Conservation (phyloP, 2,113 vertebrate genomes). For the Dicerorhinus sumatrensis region DNA sequence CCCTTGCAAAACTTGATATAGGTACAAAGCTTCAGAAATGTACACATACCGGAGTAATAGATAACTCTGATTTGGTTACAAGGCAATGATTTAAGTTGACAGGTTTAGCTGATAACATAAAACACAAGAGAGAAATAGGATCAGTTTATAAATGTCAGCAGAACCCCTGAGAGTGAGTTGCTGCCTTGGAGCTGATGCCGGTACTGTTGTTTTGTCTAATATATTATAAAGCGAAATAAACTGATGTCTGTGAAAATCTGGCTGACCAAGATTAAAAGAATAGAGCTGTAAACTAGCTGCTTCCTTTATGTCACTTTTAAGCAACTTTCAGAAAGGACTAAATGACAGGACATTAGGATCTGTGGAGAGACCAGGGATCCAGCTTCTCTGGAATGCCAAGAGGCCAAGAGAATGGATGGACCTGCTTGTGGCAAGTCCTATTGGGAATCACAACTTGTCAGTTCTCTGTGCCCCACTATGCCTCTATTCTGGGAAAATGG, state of each 20-base stretch:
- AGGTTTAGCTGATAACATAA: conserved; percentile 88
- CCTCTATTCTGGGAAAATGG: conserved; percentile 29
- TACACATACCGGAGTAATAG: conserved; percentile 82
- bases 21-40: conserved; percentile 78
- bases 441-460: conserved; percentile 40
- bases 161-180: conserved; percentile 82
- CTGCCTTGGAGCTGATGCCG: conserved; percentile 69
- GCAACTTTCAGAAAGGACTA: conserved; percentile 66
- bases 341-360: conserved; percentile 55
- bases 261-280: conserved; percentile 87
- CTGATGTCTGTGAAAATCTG: conserved; percentile 84
- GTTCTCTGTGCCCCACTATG: not conserved
- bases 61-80: conserved; percentile 87
- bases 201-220: conserved; percentile 82
- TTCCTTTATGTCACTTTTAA: conserved; percentile 71
- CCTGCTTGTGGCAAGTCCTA: not conserved
- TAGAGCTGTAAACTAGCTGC: conserved; percentile 83
- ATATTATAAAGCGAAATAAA: conserved; percentile 84
- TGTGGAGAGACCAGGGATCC: conserved; percentile 15
- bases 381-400: conserved; percentile 24
- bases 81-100: conserved; percentile 88
- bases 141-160: conserved; percentile 87
- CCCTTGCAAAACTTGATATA: conserved; percentile 81
- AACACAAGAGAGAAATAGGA: conserved; percentile 85
- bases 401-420: not conserved